phyloP scores from a whole-genome alignment of 2,888 invertebrate genomes.

The Lucinisca nassula region DNA sequence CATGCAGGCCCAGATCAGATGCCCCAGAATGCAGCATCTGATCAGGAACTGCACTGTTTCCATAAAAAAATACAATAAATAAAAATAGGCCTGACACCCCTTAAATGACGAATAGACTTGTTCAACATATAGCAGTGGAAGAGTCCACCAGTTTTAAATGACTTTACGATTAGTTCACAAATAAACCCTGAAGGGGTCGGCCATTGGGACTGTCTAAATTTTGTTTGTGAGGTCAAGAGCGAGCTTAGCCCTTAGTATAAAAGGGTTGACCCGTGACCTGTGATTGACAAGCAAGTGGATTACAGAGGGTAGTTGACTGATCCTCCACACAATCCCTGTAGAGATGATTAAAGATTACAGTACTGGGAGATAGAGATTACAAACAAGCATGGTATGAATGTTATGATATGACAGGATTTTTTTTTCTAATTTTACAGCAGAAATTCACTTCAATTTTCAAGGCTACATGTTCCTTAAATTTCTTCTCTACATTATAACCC shows the following conservation, averaged over 20 bases:
- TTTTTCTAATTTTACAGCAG: neutral
- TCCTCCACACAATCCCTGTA: neutral
- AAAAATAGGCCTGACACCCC: no score
- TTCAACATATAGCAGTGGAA: no score
- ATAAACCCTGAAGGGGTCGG: neutral
- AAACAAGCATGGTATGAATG: neutral
- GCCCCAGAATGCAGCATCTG: no score
- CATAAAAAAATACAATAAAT: no score
- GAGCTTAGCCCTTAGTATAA: neutral
- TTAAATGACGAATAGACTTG: no score
- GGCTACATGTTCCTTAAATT: no score
- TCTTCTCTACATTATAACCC: no score
- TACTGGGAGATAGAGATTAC: neutral
- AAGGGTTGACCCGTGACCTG: neutral
- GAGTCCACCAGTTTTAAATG: no score
- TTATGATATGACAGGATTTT: neutral
- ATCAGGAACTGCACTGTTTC: no score
- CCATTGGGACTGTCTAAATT: neutral
- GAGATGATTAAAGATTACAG: constrained; percentile 6
- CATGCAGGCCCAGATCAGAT: no score
- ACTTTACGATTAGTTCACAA: no score
- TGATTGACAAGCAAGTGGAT: neutral
- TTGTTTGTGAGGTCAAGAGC: neutral
- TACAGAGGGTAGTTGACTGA: neutral
- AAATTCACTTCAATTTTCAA: no score